Evolutionary conservation across 2,113 vertebrate species (phyloP), one percentile per base, ranked within the genome.

Genomic region (Scatophagus argus): DNA sequence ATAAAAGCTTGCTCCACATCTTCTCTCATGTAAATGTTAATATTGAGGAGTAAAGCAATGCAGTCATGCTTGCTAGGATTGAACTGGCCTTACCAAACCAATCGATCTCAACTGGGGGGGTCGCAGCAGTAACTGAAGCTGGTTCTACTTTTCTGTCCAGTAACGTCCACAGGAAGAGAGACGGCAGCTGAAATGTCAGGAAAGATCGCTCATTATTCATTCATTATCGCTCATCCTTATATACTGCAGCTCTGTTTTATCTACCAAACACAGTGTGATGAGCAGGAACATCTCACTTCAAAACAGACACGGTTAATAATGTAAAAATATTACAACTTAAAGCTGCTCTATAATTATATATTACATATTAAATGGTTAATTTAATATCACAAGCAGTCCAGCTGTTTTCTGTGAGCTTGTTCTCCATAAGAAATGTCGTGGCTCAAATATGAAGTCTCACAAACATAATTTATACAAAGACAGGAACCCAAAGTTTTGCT

Each of bases 1-100:
- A 81, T 52, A 63, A 82, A 46, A 60, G 75, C 75, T 32, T 8
- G 39, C 54, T 23, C 32, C 66, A 47, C 38, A 63, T 55, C 65
- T 71, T 55, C 38, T 49, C 34, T 68, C 58, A 71, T 82, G 84
- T 65, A 82, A 79, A 89, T 80, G 76, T 80, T 82, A 70, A 73
- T 70, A 58, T 31, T 56, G 54, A 62, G 72, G 74, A 69, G 61
- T 77, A 70, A 70, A 79, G 58, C 8, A 13, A 44, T 36, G 49
- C 60, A 43, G 38, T 64, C 23, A 49, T 51, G 69, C 36, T 59
- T 19, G 31, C 38, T 19, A 13, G 39, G 41, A 38, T 38, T 73
- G 47, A 52, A 70, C 27, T 51, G 25, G 14, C 27, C 76, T 80
- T 76, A 68, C 39, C 66, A 72, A 62, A 69, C 7, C 46, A 75